These are phyloP conservation scores for Salvelinus fontinalis DNA, from an alignment of 2,113 vertebrate species.

Conservation along the genomic window DNA sequence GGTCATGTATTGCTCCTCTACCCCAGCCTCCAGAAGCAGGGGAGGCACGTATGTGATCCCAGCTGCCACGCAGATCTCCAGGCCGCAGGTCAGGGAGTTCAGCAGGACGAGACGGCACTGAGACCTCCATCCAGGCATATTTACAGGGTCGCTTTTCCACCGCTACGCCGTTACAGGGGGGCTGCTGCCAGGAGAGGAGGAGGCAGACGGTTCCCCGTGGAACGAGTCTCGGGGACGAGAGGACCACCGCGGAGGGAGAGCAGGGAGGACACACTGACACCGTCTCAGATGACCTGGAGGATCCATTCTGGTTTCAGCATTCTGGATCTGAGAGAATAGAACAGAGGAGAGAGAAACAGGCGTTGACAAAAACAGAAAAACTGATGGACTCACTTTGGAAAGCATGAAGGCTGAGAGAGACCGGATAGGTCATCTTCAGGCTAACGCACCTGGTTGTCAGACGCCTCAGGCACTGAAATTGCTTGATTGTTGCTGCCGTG, in stretches of 20 bases:
- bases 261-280: constrained; percentile 43
- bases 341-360: constrained; percentile 3
- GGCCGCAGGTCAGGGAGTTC: constrained; percentile 79
- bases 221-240: not conserved
- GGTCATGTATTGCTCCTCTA: constrained; percentile 81
- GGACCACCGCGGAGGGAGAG: constrained; percentile 40
- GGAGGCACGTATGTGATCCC: constrained; percentile 81
- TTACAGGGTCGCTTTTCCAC: constrained; percentile 55
- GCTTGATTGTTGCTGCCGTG: constrained; percentile 8
- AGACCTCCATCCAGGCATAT: constrained; percentile 78
- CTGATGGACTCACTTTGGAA: not conserved
- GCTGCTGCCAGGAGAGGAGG: constrained; percentile 42
- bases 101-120: constrained; percentile 78
- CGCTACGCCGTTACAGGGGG: constrained; percentile 38
- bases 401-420: not conserved
- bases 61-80: constrained; percentile 82
- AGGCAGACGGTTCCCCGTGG: constrained; percentile 40
- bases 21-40: constrained; percentile 77
- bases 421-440: not conserved
- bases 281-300: constrained; percentile 50
- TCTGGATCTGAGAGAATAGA: constrained; percentile 56
- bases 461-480: not conserved
- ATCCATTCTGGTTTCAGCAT: constrained; percentile 72
- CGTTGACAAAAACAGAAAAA: not conserved
- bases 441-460: constrained; percentile 23